Evolutionary conservation across 2,797 vertebrate species (phyloP).

Genomic region (Intellagama lesueurii): DNA sequence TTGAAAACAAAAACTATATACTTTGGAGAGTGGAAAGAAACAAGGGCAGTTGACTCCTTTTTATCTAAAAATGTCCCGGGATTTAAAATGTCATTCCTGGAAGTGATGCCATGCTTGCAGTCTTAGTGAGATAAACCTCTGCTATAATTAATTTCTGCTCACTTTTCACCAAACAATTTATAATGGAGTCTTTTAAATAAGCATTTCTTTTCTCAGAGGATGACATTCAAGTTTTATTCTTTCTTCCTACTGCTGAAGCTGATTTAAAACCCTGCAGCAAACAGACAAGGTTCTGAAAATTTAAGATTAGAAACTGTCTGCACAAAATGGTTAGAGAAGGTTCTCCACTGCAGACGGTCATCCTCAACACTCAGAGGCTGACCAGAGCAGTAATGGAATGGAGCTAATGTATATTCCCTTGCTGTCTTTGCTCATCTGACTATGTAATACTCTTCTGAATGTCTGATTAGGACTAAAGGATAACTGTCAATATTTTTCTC

Average conservation of each 20-base stretch:
- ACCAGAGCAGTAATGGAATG: too few relatives aligned
- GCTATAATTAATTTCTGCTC: constrained; percentile 30
- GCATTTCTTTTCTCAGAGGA: not conserved
- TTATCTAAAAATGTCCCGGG: constrained; percentile 58
- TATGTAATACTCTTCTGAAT: too few relatives aligned
- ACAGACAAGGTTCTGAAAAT: too few relatives aligned
- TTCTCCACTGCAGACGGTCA: too few relatives aligned
- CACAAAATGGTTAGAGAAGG: too few relatives aligned
- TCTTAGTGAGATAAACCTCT: constrained; percentile 41
- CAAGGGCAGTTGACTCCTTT: constrained; percentile 39
- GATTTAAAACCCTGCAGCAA: constrained; percentile 47
- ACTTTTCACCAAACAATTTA: constrained; percentile 53
- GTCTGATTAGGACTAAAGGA: too few relatives aligned
- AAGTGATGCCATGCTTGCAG: constrained; percentile 52
- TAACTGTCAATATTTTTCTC: not conserved
- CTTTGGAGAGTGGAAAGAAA: constrained; percentile 22
- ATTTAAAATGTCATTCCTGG: constrained; percentile 56
- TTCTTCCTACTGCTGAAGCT: not conserved
- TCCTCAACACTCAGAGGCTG: too few relatives aligned
- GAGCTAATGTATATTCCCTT: too few relatives aligned
- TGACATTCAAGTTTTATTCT: not conserved
- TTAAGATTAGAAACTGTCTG: too few relatives aligned
- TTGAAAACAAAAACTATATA: constrained; percentile 22
- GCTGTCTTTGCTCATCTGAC: too few relatives aligned
- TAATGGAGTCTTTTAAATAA: not conserved